Evolutionary conservation across 2,797 vertebrate genomes (phyloP).

Genomic region (Phataginus tricuspis): DNA sequence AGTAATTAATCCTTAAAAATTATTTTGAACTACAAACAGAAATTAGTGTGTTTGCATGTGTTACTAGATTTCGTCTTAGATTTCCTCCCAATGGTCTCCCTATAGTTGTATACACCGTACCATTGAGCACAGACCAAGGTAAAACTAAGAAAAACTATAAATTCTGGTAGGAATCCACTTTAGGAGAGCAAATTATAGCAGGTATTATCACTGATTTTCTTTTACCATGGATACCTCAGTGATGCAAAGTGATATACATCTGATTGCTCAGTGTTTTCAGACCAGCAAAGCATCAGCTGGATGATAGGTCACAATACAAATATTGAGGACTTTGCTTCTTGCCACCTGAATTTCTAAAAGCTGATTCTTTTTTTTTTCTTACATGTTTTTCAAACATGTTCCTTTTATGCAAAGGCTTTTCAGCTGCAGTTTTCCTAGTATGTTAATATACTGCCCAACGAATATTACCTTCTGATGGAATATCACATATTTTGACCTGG

Average conservation of each 20-base stretch:
- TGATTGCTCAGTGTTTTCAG: background rate
- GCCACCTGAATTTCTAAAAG: background rate
- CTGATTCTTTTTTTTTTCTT: background rate
- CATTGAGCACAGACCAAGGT: background rate
- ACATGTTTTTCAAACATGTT: background rate
- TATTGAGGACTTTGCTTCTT: background rate
- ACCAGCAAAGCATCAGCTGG: background rate
- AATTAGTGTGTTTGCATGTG: background rate
- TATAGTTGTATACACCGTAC: background rate
- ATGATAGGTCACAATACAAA: background rate
- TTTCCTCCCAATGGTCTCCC: background rate
- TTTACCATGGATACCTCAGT: background rate
- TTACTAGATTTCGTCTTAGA: background rate
- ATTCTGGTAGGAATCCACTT: background rate
- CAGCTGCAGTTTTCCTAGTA: background rate
- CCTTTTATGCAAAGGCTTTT: background rate
- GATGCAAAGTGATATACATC: background rate
- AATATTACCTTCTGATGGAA: conserved; percentile 48
- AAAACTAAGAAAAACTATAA: background rate
- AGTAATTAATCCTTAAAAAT: conserved; percentile 29
- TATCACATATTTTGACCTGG: background rate
- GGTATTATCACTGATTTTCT: background rate
- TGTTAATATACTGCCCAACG: background rate
- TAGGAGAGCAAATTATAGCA: background rate
- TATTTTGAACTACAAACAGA: background rate